phyloP scores from a whole-genome alignment of 2,888 invertebrate genomes.

The Spialia ferax region DNA sequence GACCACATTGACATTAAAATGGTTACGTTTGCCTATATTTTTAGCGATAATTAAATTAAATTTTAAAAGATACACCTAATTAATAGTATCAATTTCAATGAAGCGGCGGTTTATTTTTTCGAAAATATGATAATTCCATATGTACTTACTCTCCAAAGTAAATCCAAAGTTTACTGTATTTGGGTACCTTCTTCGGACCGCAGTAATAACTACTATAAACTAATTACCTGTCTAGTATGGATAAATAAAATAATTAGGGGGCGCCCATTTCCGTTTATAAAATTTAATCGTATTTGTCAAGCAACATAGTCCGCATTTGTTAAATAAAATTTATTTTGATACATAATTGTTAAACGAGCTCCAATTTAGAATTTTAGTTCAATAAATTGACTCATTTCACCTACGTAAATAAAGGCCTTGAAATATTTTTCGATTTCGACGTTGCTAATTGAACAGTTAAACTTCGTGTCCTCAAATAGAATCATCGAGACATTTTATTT shows the following conservation, averaged over 20 bases:
- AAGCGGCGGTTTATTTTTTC: too few relatives aligned
- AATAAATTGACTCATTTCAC: neutral
- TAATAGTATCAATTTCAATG: too few relatives aligned
- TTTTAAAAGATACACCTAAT: too few relatives aligned
- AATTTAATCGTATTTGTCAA: neutral
- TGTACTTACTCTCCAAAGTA: too few relatives aligned
- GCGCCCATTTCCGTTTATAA: neutral
- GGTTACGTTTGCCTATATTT: neutral
- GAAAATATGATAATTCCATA: too few relatives aligned
- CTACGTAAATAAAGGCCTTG: slow-evolving; percentile 14
- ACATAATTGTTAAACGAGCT: neutral
- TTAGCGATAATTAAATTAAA: neutral
- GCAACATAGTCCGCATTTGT: neutral
- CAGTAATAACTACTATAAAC: too few relatives aligned
- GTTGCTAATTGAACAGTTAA: slow-evolving; percentile 13
- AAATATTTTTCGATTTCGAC: neutral
- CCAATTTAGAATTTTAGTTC: neutral
- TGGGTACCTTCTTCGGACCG: too few relatives aligned
- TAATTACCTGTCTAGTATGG: too few relatives aligned
- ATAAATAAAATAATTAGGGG: too few relatives aligned
- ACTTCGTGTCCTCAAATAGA: slow-evolving; percentile 32
- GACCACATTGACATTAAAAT: neutral
- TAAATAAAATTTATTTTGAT: neutral
- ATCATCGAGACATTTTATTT: slow-evolving; percentile 40
- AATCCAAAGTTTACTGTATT: too few relatives aligned